Evolutionary conservation across 2,888 invertebrate species (phyloP).

Genomic region (Erpobdella octoculata): DNA sequence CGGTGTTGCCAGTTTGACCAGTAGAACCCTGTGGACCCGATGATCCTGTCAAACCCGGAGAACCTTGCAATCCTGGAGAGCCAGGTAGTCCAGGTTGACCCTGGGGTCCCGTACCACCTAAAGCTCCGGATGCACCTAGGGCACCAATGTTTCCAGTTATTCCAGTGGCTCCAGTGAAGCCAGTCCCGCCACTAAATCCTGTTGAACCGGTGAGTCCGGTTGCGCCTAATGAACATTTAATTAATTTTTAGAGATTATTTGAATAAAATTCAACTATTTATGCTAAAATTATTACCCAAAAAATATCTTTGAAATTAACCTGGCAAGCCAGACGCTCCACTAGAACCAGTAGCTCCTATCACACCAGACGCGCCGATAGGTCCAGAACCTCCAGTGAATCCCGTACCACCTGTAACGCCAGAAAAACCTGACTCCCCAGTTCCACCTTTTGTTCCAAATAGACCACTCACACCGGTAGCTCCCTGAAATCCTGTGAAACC

Average conservation of each 20-base stretch:
- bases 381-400: slow-evolving; percentile 25
- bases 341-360: slow-evolving; percentile 24
- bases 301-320: too few relatives aligned
- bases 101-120: slow-evolving; percentile 27
- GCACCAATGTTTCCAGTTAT: slow-evolving; percentile 19
- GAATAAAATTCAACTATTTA: too few relatives aligned
- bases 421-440: slow-evolving; percentile 31
- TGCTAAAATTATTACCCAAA: too few relatives aligned
- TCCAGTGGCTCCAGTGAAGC: slow-evolving; percentile 22
- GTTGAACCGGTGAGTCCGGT: not conserved
- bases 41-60: slow-evolving; percentile 12
- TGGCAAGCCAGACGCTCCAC: slow-evolving; percentile 28
- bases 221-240: slow-evolving; percentile 4
- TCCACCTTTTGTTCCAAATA: slow-evolving; percentile 20
- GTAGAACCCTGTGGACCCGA: slow-evolving; percentile 2
- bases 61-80: slow-evolving; percentile 24
- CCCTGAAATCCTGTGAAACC: slow-evolving; percentile 30
- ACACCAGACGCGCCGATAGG: slow-evolving; percentile 23
- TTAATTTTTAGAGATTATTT: too few relatives aligned
- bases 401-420: slow-evolving; percentile 32
- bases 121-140: slow-evolving; percentile 22
- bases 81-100: slow-evolving; percentile 28
- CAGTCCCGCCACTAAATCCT: slow-evolving; percentile 49
- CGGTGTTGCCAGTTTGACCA: slow-evolving; percentile 47
- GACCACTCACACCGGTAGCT: slow-evolving; percentile 56